phyloP scores from a whole-genome alignment of 2,888 invertebrate species.

The Tetranychus piercei region DNA sequence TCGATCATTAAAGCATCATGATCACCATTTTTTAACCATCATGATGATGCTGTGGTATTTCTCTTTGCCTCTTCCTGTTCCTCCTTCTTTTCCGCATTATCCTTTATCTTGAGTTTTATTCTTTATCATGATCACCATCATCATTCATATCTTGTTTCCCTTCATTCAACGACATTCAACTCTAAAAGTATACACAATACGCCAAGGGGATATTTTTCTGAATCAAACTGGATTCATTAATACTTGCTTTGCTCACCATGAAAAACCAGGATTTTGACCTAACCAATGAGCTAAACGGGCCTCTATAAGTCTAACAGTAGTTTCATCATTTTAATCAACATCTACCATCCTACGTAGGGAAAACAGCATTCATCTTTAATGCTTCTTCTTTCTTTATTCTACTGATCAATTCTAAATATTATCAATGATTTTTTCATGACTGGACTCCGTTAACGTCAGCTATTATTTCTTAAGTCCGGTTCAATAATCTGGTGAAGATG shows the following conservation, averaged over 20 bases:
- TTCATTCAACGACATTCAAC: not conserved
- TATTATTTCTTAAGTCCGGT: not conserved
- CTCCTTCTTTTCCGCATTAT: not conserved
- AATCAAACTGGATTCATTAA: not conserved
- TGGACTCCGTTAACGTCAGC: not conserved
- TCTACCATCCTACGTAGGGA: not conserved
- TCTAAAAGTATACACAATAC: not conserved
- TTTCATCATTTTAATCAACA: not conserved
- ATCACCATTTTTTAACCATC: not conserved
- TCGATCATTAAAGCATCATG: conserved; percentile 6
- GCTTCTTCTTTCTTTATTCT: not conserved
- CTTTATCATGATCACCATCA: not conserved
- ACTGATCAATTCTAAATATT: not conserved
- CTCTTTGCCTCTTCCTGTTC: not conserved
- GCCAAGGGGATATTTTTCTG: not conserved
- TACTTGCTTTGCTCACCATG: not conserved
- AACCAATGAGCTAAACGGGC: not conserved
- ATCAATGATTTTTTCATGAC: not conserved
- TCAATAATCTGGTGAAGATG: not conserved
- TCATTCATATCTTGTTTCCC: not conserved
- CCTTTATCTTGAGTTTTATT: not conserved
- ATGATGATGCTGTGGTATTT: not conserved
- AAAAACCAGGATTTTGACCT: not conserved
- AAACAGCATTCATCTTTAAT: not conserved
- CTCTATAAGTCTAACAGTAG: not conserved